Base-by-base conservation (phyloP, 2,797 vertebrate genomes). In the Pseudomugil tenellus region DNA sequence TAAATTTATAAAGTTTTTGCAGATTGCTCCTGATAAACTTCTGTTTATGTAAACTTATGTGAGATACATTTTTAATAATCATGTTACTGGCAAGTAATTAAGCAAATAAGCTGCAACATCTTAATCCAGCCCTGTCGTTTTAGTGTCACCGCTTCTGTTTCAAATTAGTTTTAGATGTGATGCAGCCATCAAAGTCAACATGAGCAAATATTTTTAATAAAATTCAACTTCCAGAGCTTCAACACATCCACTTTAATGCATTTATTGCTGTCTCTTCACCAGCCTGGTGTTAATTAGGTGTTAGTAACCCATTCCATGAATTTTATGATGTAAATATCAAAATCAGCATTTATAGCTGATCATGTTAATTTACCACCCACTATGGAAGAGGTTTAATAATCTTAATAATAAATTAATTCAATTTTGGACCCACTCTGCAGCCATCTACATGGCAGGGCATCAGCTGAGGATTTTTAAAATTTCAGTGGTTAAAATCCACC, bases 381-480 rank as follows among this genome's bases (percentile, higher is more conserved):
- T 10, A 10, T n/a, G 3, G 12, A 21, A 21, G 3, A 10, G n/a
- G 8, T 48, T 46, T n/a, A 10, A n/a, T 3, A 21, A n/a, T 39
- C 12, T 7, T 34, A 4, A 34, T 4, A 37, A 37, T 39, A 17
- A n/a, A 43, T 41, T 14, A 41, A 41, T 17, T 2, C 9, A 43
- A 19, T 19, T 8, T 19, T 19, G 19, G 8, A 46, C 19, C 19
- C 41, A 46, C 41, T 41, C 6, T 21, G 41, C 41, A 43, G n/a
- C 2, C 41, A n/a, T 43, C 23, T 53, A 25, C 46, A 53, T 16
- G 28, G 43, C 23, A 67, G 60, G 55, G 39, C n/a, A 64, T 39
- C 70, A 82, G 39, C 61, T 85, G 71, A 55, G 49, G 51, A 58
- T 62, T 52, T 56, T 58, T 59, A 0, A 67, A 10, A 19, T 59